Conservation (phyloP, 2,113 vertebrate species). For the Miniopterus natalensis region DNA sequence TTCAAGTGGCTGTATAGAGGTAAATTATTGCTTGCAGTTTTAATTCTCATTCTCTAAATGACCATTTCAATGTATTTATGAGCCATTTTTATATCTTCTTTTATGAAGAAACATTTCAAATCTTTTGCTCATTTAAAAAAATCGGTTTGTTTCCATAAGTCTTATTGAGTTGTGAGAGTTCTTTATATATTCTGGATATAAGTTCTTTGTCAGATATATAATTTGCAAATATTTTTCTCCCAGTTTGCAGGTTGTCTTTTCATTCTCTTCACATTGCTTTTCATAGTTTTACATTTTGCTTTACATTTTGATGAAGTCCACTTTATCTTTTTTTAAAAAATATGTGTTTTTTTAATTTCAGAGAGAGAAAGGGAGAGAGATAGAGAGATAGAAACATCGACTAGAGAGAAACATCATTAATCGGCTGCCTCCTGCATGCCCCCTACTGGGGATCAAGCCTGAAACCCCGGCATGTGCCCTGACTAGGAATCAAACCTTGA, state of each 20-base stretch:
- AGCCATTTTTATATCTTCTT: neutral
- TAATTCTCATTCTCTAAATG: constrained; percentile 46
- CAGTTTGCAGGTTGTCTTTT: constrained; percentile 13
- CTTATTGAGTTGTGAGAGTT: neutral
- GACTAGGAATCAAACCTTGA: too few relatives aligned
- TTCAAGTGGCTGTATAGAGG: neutral
- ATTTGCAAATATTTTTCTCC: constrained; percentile 55
- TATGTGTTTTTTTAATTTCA: neutral
- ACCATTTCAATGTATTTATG: constrained; percentile 39
- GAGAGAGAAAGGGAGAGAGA: too few relatives aligned
- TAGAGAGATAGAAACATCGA: too few relatives aligned
- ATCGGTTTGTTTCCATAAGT: neutral
- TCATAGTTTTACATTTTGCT: neutral
- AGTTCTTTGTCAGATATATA: neutral
- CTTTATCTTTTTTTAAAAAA: neutral
- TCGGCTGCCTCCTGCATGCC: too few relatives aligned
- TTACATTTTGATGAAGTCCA: constrained; percentile 19
- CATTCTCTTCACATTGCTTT: neutral
- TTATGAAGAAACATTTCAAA: constrained; percentile 21
- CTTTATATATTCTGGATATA: constrained; percentile 39
- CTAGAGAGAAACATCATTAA: too few relatives aligned
- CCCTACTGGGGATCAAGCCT: too few relatives aligned
- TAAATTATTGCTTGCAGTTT: neutral
- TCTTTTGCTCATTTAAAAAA: constrained; percentile 21
- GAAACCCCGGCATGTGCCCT: too few relatives aligned